Evolutionary conservation across 2,797 vertebrate species (phyloP).

Genomic region (Chiroxiphia lanceolata): DNA sequence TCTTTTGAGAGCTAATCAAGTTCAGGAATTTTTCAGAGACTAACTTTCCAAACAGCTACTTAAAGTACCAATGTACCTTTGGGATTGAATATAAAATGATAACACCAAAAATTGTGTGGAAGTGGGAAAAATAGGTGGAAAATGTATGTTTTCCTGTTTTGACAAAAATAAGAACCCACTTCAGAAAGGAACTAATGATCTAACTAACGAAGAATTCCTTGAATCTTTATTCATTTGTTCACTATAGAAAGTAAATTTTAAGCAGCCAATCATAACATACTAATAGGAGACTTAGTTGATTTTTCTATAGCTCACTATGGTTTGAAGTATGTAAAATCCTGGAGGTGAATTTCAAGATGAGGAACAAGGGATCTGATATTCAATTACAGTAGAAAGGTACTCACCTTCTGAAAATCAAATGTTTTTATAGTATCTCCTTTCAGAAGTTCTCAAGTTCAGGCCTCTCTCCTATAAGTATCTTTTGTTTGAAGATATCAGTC

Average conservation of each 20-base stretch:
- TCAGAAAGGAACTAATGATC: background rate
- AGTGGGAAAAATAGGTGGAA: background rate
- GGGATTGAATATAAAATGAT: background rate
- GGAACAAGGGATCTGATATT: background rate
- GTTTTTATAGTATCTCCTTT: background rate
- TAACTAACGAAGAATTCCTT: background rate
- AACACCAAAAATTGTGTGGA: background rate
- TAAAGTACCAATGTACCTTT: background rate
- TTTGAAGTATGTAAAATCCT: background rate
- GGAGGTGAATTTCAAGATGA: background rate
- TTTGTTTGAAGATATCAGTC: background rate
- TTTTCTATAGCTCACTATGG: background rate
- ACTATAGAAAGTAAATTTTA: background rate
- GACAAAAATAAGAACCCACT: background rate
- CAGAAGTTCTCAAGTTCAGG: background rate
- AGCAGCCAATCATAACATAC: rapidly evolving
- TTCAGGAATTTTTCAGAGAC: background rate
- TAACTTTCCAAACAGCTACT: background rate
- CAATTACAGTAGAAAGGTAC: background rate
- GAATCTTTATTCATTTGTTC: background rate
- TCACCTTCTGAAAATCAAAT: background rate
- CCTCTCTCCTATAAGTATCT: background rate
- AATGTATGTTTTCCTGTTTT: background rate
- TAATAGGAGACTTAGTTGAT: background rate
- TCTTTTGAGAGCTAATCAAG: background rate